Evolutionary conservation across 2,113 vertebrate species (phyloP).

Genomic region (Epinephelus lanceolatus): DNA sequence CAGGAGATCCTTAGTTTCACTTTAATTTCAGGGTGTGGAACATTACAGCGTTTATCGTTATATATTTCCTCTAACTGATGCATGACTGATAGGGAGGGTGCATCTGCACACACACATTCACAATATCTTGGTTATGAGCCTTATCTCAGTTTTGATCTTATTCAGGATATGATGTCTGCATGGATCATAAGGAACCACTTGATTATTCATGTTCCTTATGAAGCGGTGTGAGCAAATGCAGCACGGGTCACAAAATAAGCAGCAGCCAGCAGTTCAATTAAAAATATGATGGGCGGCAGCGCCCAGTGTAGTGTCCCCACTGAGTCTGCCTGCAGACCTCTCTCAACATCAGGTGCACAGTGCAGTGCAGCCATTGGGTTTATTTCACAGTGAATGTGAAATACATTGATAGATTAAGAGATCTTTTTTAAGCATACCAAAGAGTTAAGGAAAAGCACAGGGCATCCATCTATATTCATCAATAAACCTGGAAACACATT

Average conservation of each 20-base stretch:
- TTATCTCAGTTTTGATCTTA: neutral
- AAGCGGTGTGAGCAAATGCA: neutral
- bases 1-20: neutral
- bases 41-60: neutral
- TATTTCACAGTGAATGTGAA: neutral
- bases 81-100: neutral
- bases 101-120: neutral
- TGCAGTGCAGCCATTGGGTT: neutral
- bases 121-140: neutral
- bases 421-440: neutral
- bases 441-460: neutral
- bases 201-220: slow-evolving; percentile 3
- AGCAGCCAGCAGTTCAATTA: slow-evolving; percentile 13
- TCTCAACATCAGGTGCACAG: neutral
- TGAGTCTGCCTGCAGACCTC: neutral
- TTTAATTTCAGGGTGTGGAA: neutral
- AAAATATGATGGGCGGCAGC: neutral
- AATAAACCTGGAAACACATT: neutral
- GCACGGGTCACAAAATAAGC: slow-evolving; percentile 4
- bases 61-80: neutral
- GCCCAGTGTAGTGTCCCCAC: neutral
- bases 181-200: neutral
- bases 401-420: neutral
- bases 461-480: neutral
- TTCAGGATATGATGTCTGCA: neutral